Conservation (phyloP, 2,797 vertebrate species). For the Bovichtus diacanthus region DNA sequence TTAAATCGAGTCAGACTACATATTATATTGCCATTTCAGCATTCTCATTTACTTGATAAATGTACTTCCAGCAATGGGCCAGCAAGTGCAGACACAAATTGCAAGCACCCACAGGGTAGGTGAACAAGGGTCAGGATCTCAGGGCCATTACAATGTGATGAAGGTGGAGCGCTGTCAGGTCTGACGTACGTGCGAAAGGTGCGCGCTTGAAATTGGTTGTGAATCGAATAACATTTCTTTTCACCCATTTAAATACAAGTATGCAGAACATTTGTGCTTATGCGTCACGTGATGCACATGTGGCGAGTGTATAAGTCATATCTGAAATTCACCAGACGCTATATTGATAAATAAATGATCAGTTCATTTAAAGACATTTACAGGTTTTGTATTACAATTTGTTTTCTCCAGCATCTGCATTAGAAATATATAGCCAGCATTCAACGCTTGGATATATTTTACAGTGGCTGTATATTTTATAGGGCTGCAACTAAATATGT, state of each 20-base stretch:
- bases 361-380: not conserved
- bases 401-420: not conserved
- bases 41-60: slow-evolving; percentile 17
- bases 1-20: slow-evolving; percentile 9
- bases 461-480: not conserved
- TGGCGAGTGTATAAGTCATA: not conserved
- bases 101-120: slow-evolving; percentile 7
- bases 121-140: slow-evolving; percentile 15
- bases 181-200: not conserved
- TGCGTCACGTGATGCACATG: not conserved
- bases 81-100: slow-evolving; percentile 6
- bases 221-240: not conserved
- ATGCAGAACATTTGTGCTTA: not conserved
- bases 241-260: not conserved
- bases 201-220: slow-evolving; percentile 10
- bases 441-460: not conserved
- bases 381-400: not conserved
- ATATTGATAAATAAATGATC: not conserved
- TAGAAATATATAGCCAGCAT: not conserved
- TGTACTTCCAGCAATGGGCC: not conserved
- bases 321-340: not conserved
- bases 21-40: slow-evolving; percentile 14
- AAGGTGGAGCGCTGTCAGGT: not conserved
- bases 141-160: not conserved
- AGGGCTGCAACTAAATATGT: too few relatives aligned